Conservation (phyloP, 2,888 invertebrate genomes). For the Andrena marginata region DNA sequence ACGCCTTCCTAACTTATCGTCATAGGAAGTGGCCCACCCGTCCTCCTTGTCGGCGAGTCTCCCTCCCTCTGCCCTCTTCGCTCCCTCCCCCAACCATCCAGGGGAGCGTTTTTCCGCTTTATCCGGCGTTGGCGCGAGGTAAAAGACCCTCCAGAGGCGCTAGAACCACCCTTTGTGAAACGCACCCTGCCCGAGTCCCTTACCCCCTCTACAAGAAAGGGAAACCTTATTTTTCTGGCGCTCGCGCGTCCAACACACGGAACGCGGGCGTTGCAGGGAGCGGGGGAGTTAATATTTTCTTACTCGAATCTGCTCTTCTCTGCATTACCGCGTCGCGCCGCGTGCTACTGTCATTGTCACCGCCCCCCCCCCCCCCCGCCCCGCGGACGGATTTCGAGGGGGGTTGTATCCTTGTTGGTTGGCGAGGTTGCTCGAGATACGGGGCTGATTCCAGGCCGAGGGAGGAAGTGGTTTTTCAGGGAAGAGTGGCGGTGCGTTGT, state of each 20-base stretch:
- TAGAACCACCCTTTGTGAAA: constrained; percentile 47
- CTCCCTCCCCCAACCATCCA: neutral
- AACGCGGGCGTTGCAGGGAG: neutral
- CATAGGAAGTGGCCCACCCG: constrained; percentile 80
- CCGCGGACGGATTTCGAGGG: neutral
- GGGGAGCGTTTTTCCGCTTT: constrained; percentile 55
- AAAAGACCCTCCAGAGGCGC: constrained; percentile 60
- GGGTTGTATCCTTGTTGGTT: neutral
- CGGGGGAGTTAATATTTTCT: constrained; percentile 42
- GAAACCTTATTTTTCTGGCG: constrained; percentile 56
- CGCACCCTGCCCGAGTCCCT: constrained; percentile 30
- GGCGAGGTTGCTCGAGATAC: neutral
- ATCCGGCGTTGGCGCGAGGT: constrained; percentile 58
- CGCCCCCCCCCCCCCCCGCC: no score
- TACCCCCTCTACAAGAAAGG: constrained; percentile 20
- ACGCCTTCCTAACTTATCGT: constrained; percentile 83
- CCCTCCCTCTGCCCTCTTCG: constrained; percentile 11
- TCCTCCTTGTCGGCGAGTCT: constrained; percentile 59
- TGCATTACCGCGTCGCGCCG: neutral
- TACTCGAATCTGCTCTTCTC: constrained; percentile 2
- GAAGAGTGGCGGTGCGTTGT: neutral
- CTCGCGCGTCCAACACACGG: neutral
- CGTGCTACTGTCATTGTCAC: neutral
- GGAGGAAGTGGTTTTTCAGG: neutral
- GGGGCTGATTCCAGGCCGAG: constrained; percentile 11